Base-by-base conservation (phyloP, 2,888 invertebrate genomes). In the Tinea trinotella region DNA sequence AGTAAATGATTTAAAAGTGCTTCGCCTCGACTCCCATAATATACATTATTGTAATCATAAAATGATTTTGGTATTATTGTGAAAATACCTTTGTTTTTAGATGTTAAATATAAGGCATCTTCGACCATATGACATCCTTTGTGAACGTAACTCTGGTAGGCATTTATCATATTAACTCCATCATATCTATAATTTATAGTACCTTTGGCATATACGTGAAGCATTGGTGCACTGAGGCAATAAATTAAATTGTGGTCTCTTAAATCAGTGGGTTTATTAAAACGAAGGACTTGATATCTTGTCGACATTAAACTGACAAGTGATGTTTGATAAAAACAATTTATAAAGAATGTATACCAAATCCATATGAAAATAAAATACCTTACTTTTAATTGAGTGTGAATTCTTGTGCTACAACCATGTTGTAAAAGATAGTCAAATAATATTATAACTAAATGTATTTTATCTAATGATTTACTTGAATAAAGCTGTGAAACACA, bases 341-440 rank as follows among this genome's bases (percentile, higher is more conserved):
- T 60, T 9, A 79, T 67, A 48, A 70, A 76, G 57, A 71, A 80
- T 35, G 76, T 68, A 30, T 74, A 80, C 68, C 71, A 70, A 57
- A 75, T 62, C 80, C 80, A 80, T 53, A 60, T 61, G 18, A 72
- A 53, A 18, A 74, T 61, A 6, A 78, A 57, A 0, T 58, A 54
- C 59, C 68, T 66, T 22, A 73, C 60, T 30, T 62, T 48, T 10
- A 48, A 62, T 46, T 61, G 65, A 5, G 64, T 59, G 55, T 56
- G 65, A 1, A 68, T 59, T 40, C 74, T 57, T 1, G 61, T 64
- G 24, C 58, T 55, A 52, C 68, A 65, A 5, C 67, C 60, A 17
- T 73, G 71, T 9, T 62, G 65, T 49, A 67, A 66, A 55, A 73
- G 65, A 55, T 71, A 74, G 13, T 73, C 77, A 66, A 69, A 74